phyloP scores from a whole-genome alignment of 2,888 invertebrate genomes.

The Drymonia ruficornis region DNA sequence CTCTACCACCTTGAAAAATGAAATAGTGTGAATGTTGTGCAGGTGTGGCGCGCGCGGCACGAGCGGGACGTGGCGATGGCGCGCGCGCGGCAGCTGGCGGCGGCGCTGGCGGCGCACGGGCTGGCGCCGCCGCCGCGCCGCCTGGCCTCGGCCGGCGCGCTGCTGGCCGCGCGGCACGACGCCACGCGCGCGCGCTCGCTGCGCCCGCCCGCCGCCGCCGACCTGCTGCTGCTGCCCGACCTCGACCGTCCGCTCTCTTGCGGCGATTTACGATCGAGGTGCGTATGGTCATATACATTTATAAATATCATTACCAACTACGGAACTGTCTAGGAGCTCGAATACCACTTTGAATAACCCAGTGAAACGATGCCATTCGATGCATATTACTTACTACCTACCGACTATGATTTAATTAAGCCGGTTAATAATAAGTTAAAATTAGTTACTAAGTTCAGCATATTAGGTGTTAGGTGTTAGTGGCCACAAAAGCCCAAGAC shows the following conservation, averaged over 20 bases:
- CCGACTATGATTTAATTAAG: no score
- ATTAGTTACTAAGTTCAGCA: no score
- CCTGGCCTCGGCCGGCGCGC: conserved; percentile 86
- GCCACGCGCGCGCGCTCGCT: conserved; percentile 81
- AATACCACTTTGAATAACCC: no score
- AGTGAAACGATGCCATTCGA: no score
- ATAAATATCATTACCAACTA: no score
- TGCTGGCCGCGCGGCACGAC: conserved; percentile 83
- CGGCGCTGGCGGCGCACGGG: conserved; percentile 93
- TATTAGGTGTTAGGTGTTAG: no score
- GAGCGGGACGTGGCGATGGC: conserved; percentile 95
- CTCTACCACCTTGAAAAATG: no score
- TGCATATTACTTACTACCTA: no score
- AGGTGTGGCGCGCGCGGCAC: conserved; percentile 95
- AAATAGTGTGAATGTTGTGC: conserved; percentile 74
- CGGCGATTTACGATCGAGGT: conserved; percentile 76
- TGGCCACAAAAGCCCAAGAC: no score
- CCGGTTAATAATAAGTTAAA: no score
- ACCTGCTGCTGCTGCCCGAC: conserved; percentile 75
- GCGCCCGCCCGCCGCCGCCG: conserved; percentile 70
- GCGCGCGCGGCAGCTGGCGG: conserved; percentile 93
- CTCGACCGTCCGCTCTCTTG: conserved; percentile 81
- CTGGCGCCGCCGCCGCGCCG: conserved; percentile 90
- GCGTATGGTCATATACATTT: not conserved
- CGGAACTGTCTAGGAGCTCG: no score